phyloP scores from a whole-genome alignment of 2,797 vertebrate species.

The Lutjanus argentimaculatus region DNA sequence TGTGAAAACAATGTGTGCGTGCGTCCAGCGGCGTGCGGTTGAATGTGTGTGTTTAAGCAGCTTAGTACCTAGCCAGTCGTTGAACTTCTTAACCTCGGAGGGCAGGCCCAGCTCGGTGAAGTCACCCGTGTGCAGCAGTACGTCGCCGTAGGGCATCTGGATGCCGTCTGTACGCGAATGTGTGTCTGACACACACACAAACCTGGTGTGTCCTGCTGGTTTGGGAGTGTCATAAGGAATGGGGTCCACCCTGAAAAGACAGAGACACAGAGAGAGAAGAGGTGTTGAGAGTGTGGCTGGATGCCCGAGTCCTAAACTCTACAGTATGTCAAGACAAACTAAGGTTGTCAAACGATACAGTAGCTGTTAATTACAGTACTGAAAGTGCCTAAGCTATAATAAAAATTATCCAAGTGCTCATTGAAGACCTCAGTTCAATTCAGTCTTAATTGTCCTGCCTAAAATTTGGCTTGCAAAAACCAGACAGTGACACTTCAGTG shows the following conservation, averaged over 20 bases:
- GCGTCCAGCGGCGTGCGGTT: constrained; percentile 3
- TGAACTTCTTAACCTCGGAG: constrained; percentile 99
- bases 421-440: no score
- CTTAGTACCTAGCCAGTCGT: constrained; percentile 98
- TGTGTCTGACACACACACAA: constrained; percentile 98
- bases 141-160: constrained; percentile 99
- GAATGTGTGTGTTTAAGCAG: constrained; percentile 32
- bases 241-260: constrained; percentile 86
- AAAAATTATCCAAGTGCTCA: no score
- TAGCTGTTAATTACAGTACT: no score
- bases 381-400: no score
- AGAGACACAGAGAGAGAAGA: constrained; percentile 10
- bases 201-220: constrained; percentile 96
- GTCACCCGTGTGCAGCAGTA: constrained; percentile 97
- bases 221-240: constrained; percentile 97
- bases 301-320: not conserved
- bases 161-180: constrained; percentile 99
- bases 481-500: no score
- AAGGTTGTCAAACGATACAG: no score
- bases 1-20: constrained; percentile 8
- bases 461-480: no score
- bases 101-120: constrained; percentile 98
- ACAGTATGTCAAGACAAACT: no score
- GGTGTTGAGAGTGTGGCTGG: not conserved
- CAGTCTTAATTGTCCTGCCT: no score